Conservation (phyloP, 2,113 vertebrate genomes). For the Cathartes aura region DNA sequence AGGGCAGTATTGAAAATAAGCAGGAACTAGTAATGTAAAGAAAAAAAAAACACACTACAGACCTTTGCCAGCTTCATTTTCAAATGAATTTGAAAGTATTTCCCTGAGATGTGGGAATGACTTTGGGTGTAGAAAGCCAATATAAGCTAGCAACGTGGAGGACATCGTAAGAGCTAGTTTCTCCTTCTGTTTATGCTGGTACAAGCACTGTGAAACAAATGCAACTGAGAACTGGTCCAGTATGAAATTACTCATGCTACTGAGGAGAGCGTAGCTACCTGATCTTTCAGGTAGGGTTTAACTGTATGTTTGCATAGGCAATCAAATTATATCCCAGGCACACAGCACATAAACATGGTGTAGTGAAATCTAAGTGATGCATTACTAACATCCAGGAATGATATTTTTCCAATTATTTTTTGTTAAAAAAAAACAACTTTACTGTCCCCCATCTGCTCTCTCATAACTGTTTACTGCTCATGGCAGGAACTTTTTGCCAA, state of each 20-base stretch:
- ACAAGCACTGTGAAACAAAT: neutral
- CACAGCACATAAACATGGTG: neutral
- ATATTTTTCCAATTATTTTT: neutral
- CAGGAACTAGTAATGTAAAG: neutral
- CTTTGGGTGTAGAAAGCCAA: neutral
- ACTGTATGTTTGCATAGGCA: neutral
- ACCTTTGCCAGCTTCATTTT: neutral
- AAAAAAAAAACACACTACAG: neutral
- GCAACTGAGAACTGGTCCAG: neutral
- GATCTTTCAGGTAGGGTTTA: neutral
- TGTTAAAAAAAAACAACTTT: neutral
- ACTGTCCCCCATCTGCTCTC: accelerated
- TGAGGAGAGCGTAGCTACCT: neutral
- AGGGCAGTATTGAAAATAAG: neutral
- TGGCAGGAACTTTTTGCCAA: conserved; percentile 23
- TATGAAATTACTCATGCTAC: neutral
- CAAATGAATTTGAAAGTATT: neutral
- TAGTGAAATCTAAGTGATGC: neutral
- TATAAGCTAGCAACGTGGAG: neutral
- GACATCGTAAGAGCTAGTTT: neutral
- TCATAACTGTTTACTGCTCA: neutral
- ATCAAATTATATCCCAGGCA: neutral
- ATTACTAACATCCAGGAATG: neutral
- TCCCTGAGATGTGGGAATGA: neutral
- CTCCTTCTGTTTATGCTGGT: neutral